phyloP scores from a whole-genome alignment of 2,113 vertebrate genomes.

The Corythornis madagascariensis region DNA sequence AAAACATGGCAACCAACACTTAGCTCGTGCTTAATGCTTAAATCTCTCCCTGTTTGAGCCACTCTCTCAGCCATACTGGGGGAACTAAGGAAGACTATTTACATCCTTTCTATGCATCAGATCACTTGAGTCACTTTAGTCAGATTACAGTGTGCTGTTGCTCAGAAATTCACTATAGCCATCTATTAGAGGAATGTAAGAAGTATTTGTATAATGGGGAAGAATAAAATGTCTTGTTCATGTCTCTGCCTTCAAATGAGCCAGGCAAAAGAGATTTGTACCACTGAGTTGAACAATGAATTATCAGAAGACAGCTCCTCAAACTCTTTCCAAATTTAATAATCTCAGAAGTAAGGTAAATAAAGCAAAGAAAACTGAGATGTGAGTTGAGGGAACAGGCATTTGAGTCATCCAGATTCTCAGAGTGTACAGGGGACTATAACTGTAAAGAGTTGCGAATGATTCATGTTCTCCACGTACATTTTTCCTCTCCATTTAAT shows the following conservation, averaged over 20 bases:
- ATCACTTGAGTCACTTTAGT: not conserved
- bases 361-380: not conserved
- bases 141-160: not conserved
- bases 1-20: not conserved
- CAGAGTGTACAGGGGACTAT: not conserved
- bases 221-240: not conserved
- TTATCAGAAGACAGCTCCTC: not conserved
- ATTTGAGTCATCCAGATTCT: fast-evolving
- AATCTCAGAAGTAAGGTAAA: not conserved
- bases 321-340: not conserved
- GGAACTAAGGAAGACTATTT: not conserved
- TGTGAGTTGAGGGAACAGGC: fast-evolving
- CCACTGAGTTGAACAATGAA: not conserved
- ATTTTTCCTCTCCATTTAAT: not conserved
- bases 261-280: not conserved
- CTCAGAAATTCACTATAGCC: not conserved
- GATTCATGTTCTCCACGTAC: not conserved
- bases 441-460: not conserved
- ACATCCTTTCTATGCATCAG: not conserved
- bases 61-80: not conserved
- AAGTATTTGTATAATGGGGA: not conserved
- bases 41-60: not conserved
- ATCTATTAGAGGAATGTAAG: not conserved
- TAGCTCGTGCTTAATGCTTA: not conserved
- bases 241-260: not conserved